Evolutionary conservation across 2,113 vertebrate species (phyloP), one percentile per base, ranked within the genome.

Genomic region (Oryzias celebensis): DNA sequence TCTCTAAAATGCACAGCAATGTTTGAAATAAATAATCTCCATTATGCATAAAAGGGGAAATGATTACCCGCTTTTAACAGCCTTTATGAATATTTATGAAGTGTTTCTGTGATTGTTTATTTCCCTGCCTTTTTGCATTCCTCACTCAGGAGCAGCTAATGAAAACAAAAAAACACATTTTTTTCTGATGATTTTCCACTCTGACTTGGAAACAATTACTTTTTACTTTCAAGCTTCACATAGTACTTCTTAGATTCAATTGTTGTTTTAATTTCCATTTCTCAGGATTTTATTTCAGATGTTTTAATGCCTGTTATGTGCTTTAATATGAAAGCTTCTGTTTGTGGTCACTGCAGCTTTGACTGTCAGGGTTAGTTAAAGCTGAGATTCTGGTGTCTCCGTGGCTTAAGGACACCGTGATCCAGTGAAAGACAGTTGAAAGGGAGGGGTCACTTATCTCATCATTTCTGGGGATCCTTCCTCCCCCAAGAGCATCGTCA

Each of bases 1-100:
- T 22, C 66, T 70, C 71, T 80, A 71, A 20, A 85, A 86, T 69
- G 73, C 78, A 65, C 80, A 61, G 36, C 69, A 62, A 70, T 63
- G 62, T 85, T 84, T 80, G 71, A 86, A 80, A 89, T 88, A 90
- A 90, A 90, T 86, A 85, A 72, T 68, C 73, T 79, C 55, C 80
- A 89, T 90, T 88, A 90, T 89, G 83, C 81, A 81, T 85, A 82
- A 88, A 87, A 85, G 73, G 64, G 76, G 74, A 87, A 91, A 87
- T 83, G 66, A 91, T 88, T 88, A 87, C 82, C 68, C 59, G 72
- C 76, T 87, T 90, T 91, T 88, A 86, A 91, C 88, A 89, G 84
- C 76, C 63, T 66, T 72, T 63, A 89, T 91, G 87, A 90, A 91
- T 91, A 91, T 91, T 85, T 87, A 90, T 90, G 67, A 83, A 78